Evolutionary conservation across 2,888 invertebrate species (phyloP), one percentile per base, ranked within the genome.

Genomic region (Drosophila nr. medialis): DNA sequence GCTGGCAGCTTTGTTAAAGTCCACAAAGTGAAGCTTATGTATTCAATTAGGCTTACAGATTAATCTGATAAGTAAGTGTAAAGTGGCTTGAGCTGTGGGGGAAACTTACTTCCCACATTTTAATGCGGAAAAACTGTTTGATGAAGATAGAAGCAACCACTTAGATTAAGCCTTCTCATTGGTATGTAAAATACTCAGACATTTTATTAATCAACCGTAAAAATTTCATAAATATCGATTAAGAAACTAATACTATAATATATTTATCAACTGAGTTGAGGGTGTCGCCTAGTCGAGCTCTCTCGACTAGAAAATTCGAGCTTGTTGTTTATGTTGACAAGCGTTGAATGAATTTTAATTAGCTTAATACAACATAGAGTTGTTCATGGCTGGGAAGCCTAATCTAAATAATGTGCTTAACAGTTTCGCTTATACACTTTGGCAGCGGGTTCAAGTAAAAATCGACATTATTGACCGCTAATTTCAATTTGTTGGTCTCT

Each of bases 401-500:
- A 45, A 45, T 45, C 45, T 45, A 15, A 45, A 58, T 61, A 56
- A 30, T 51, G 27, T 54, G 54, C 11, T 36, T 54, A 6, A 24
- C 54, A 27, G 13, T 24, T 53, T 8, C 15, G 11, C 32, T 27
- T n/a, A 54, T 21, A 15, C 24, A 24, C 10, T 53, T 36, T 21
- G 21, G 30, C 13, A 21, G 15, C 27, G 30, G 24, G 13, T 10
- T 62, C 18, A 56, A 24, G 32, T 38, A 42, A 48, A 67, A 45
- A 61, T 48, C 48, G 27, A 40, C 50, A 55, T 64, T 72, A 81
- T 70, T 66, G 74, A 64, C 69, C 68, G 42, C 73, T 67, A 72
- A 84, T 76, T 86, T 77, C 64, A 75, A 77, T 82, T 67, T 62
- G 72, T 72, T 66, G 61, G 64, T 27, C 63, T 40, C 51, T 59